Conservation (phyloP, 2,888 invertebrate genomes). For the Sylvicola fuscatus region DNA sequence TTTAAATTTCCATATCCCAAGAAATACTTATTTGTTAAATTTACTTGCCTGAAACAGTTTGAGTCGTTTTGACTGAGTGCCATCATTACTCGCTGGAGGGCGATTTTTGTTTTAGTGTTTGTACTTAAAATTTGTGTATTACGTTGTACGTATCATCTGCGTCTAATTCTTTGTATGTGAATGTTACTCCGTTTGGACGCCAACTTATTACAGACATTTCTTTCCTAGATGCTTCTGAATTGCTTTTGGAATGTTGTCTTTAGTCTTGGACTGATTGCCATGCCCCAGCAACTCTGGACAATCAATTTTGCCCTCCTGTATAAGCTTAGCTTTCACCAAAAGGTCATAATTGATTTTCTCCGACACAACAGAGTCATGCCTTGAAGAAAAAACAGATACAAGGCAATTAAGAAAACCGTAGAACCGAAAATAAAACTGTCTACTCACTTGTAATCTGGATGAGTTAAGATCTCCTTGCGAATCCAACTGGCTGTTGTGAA, state of each 20-base stretch:
- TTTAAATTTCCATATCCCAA: no score
- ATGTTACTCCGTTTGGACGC: no score
- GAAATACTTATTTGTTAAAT: no score
- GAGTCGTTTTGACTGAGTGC: no score
- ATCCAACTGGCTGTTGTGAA: slow-evolving; percentile 92
- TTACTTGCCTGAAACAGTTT: no score
- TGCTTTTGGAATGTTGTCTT: slow-evolving; percentile 66
- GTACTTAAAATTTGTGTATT: no score
- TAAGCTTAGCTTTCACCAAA: slow-evolving; percentile 48
- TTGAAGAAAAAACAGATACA: slow-evolving; percentile 23
- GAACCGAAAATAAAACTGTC: background rate
- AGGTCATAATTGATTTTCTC: slow-evolving; percentile 85
- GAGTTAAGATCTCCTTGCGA: slow-evolving; percentile 67
- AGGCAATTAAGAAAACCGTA: slow-evolving; percentile 1
- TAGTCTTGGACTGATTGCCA: slow-evolving; percentile 55
- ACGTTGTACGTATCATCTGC: no score
- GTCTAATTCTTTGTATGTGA: no score
- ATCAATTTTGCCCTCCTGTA: slow-evolving; percentile 46
- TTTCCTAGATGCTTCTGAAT: slow-evolving; percentile 32
- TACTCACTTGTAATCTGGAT: slow-evolving; percentile 72
- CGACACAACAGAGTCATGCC: slow-evolving; percentile 73
- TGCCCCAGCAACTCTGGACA: slow-evolving; percentile 61
- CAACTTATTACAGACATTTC: no score
- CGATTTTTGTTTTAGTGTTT: no score
- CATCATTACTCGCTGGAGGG: no score